Conservation (phyloP, 2,797 vertebrate species). For the Catharus ustulatus region DNA sequence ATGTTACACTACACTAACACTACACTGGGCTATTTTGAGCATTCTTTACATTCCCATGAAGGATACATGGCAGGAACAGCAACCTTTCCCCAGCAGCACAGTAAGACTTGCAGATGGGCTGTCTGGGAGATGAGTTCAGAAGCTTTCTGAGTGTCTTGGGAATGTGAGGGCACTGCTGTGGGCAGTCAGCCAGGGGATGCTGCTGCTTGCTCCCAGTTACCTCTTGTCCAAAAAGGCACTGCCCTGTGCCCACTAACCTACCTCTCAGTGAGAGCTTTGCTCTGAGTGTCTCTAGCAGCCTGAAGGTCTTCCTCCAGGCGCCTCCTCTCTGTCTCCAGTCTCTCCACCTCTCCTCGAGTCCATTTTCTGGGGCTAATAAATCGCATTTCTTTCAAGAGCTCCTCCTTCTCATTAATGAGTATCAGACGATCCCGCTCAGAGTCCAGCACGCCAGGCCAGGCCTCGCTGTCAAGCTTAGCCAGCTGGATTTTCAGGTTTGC, state of each 20-base stretch:
- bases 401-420: conserved; percentile 96
- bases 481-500: conserved; percentile 95
- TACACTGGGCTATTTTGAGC: neutral
- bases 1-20: neutral
- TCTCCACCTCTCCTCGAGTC: conserved; percentile 87
- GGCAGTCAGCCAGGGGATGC: neutral
- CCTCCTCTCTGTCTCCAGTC: conserved; percentile 88
- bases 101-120: neutral
- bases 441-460: conserved; percentile 95
- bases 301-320: conserved; percentile 92
- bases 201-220: neutral
- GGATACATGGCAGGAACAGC: neutral
- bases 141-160: neutral
- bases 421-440: conserved; percentile 93
- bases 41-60: neutral
- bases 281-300: conserved; percentile 91
- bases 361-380: conserved; percentile 87
- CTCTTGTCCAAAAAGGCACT: neutral
- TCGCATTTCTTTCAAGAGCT: conserved; percentile 95
- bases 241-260: conserved; percentile 43
- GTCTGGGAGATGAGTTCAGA: neutral
- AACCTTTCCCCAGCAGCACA: neutral
- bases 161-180: neutral
- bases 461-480: conserved; percentile 93
- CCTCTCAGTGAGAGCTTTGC: conserved; percentile 96